These are phyloP conservation scores for Cricetomys ansorgei DNA, from an alignment of 2,113 vertebrate species.

Conservation along the genomic window DNA sequence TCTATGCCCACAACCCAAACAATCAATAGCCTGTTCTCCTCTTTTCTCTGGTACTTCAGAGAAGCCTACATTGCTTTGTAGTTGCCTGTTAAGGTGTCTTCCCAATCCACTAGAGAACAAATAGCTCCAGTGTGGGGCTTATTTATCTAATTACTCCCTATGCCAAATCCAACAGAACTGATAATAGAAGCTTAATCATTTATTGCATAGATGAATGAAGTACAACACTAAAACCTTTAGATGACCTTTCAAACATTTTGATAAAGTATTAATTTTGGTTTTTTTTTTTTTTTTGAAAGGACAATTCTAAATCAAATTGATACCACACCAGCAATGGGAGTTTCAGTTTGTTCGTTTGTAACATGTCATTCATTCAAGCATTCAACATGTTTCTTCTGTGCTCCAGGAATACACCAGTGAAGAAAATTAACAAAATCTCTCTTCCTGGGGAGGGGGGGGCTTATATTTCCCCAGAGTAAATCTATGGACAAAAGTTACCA, in stretches of 20 bases:
- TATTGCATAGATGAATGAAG: slow-evolving; percentile 8
- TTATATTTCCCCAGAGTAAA: not conserved
- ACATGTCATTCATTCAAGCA: not conserved
- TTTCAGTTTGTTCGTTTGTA: not conserved
- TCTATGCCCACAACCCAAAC: not conserved
- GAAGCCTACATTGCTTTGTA: not conserved
- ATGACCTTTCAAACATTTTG: slow-evolving; percentile 6
- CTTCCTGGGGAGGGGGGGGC: rapidly evolving
- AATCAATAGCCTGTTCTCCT: not conserved
- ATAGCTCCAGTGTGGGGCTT: not conserved
- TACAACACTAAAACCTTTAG: slow-evolving; percentile 17
- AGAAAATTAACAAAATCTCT: slow-evolving; percentile 17
- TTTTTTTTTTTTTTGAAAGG: not conserved
- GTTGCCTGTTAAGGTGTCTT: not conserved
- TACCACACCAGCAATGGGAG: not conserved
- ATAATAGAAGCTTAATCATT: not conserved
- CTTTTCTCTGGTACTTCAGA: not conserved
- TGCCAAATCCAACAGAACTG: slow-evolving; percentile 8
- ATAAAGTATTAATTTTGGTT: not conserved
- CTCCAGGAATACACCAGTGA: not conserved
- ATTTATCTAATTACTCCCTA: slow-evolving; percentile 1
- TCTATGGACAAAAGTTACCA: not conserved
- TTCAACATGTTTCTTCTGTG: not conserved
- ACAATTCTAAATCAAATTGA: not conserved
- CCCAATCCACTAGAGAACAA: not conserved